Conservation (phyloP, 1,140 invertebrate genomes). For the Lucilia sericata region DNA sequence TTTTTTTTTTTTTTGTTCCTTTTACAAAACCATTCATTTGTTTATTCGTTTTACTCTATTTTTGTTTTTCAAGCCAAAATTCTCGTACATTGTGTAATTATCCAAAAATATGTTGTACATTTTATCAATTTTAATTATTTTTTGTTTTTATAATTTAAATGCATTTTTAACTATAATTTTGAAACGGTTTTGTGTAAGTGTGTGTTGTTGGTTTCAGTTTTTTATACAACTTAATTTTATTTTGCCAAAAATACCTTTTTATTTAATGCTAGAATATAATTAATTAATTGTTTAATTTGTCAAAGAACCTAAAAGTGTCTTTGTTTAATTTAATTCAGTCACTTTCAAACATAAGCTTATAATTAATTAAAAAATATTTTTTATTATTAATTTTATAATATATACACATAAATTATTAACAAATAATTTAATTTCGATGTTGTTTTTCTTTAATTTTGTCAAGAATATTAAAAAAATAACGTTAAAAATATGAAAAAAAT, state of each 20-base stretch:
- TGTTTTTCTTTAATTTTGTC: background rate
- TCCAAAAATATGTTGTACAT: slow-evolving; percentile 43
- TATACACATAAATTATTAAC: slow-evolving; percentile 41
- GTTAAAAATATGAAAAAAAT: no score
- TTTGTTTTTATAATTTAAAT: slow-evolving; percentile 2
- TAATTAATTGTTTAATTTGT: background rate
- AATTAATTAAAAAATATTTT: slow-evolving; percentile 35
- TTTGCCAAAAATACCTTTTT: slow-evolving; percentile 40
- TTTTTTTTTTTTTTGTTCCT: slow-evolving; percentile 13
- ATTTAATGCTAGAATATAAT: slow-evolving; percentile 22
- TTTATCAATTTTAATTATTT: slow-evolving; percentile 28
- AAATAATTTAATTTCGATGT: slow-evolving; percentile 41
- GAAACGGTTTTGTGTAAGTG: background rate
- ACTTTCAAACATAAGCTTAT: slow-evolving; percentile 35
- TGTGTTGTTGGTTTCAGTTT: background rate
- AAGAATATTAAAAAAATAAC: no score
- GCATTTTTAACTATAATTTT: slow-evolving; percentile 40
- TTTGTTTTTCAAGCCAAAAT: slow-evolving; percentile 31
- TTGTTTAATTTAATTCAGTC: slow-evolving; percentile 31
- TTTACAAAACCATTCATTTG: slow-evolving; percentile 6
- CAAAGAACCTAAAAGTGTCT: slow-evolving; percentile 21
- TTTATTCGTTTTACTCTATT: background rate
- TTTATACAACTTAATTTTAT: slow-evolving; percentile 32
- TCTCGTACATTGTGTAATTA: slow-evolving; percentile 25
- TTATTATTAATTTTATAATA: slow-evolving; percentile 24